phyloP scores from a whole-genome alignment of 2,888 invertebrate genomes.

The Myopa testacea region DNA sequence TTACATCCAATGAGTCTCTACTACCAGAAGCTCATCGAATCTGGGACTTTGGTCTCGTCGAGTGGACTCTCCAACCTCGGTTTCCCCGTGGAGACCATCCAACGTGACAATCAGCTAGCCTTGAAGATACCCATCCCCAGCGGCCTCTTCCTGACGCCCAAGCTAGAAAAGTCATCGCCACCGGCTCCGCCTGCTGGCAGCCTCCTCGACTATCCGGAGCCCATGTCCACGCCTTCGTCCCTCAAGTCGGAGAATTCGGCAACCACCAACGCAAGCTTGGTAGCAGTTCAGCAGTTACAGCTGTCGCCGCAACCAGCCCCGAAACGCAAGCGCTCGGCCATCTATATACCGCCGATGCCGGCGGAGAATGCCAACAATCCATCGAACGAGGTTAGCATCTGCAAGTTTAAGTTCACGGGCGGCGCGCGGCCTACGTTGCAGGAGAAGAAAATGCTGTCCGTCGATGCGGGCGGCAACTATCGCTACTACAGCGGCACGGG shows the following conservation, averaged over 20 bases:
- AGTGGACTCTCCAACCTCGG: slow-evolving; percentile 58
- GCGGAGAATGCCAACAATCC: slow-evolving; percentile 80
- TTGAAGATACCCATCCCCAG: slow-evolving; percentile 63
- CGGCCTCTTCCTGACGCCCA: slow-evolving; percentile 55
- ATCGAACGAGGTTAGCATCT: slow-evolving; percentile 88
- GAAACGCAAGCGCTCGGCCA: slow-evolving; percentile 83
- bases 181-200: slow-evolving; percentile 56
- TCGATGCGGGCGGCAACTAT: slow-evolving; percentile 90
- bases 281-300: slow-evolving; percentile 35
- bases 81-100: slow-evolving; percentile 60
- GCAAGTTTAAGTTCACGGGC: slow-evolving; percentile 93
- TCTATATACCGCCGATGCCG: slow-evolving; percentile 86
- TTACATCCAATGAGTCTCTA: slow-evolving; percentile 83
- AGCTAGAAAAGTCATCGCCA: slow-evolving; percentile 46
- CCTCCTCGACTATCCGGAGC: slow-evolving; percentile 52
- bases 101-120: slow-evolving; percentile 68
- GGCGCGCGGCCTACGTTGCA: slow-evolving; percentile 89
- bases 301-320: slow-evolving; percentile 70
- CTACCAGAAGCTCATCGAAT: slow-evolving; percentile 79
- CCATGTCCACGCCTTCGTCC: slow-evolving; percentile 66
- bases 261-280: slow-evolving; percentile 57
- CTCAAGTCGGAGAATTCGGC: slow-evolving; percentile 69
- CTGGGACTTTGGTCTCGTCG: slow-evolving; percentile 67
- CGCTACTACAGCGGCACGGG: slow-evolving; percentile 89
- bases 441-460: slow-evolving; percentile 92